These are phyloP conservation scores for Drosophila novamexicana DNA, from an alignment of 1,140 invertebrate genomes.

Conservation along the genomic window DNA sequence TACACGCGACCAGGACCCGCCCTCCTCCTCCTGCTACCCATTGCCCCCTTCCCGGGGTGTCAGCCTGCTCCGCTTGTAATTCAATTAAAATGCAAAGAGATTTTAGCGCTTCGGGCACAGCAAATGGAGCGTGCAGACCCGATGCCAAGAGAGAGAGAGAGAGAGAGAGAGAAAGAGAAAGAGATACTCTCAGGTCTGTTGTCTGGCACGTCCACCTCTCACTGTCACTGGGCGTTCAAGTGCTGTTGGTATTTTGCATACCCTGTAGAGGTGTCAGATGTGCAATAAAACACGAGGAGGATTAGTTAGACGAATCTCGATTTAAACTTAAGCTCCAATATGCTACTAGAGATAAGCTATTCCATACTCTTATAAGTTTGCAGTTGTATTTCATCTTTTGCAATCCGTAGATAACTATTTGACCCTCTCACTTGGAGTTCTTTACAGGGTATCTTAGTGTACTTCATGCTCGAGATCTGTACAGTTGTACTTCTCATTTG, in stretches of 20 bases:
- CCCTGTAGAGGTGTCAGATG: background rate
- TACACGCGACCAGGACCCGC: conserved; percentile 65
- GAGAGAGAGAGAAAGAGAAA: background rate
- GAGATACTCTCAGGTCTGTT: background rate
- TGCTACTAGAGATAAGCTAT: too few relatives aligned
- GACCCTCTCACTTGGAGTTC: background rate
- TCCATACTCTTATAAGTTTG: too few relatives aligned
- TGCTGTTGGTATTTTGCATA: conserved; percentile 2
- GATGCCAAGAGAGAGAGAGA: background rate
- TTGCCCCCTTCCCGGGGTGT: background rate
- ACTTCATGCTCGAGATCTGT: background rate
- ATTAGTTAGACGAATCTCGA: background rate
- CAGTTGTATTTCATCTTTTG: too few relatives aligned
- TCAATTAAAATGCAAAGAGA: conserved; percentile 76
- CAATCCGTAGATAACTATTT: background rate
- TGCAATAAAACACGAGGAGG: background rate
- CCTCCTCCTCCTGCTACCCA: background rate
- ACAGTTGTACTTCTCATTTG: background rate
- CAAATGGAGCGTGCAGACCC: conserved; percentile 61
- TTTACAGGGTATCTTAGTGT: conserved; percentile 6
- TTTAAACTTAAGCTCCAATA: background rate
- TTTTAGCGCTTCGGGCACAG: conserved; percentile 53
- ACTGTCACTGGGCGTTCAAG: conserved; percentile 18
- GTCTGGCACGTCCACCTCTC: conserved; percentile 25
- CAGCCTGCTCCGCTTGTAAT: conserved; percentile 51